A percentile compares a stretch with the other conserved stretches of the same genome.
These are phyloP conservation scores for Coronaproctus castanopsis DNA, from an alignment of 2,888 invertebrate genomes.

Conservation along the genomic window DNA sequence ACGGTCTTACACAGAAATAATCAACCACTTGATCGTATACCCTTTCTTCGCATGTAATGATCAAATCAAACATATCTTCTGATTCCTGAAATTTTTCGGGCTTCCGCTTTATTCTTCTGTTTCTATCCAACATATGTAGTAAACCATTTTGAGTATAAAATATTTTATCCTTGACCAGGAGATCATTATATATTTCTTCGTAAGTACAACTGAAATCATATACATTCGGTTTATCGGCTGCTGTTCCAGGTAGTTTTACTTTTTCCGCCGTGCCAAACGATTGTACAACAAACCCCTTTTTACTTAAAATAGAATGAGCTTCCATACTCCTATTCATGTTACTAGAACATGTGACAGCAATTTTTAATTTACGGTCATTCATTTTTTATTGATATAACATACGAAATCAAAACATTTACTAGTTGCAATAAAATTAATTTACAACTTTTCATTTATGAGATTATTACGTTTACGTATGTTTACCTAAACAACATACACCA, in stretches of 20 bases:
- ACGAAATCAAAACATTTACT: too few species aligned
- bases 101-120: constrained; percentile 75
- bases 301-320: constrained; percentile 87
- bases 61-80: constrained; percentile 77
- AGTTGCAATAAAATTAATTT: too few species aligned
- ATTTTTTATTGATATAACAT: too few species aligned
- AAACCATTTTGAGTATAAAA: constrained; percentile 96
- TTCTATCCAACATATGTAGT: constrained; percentile 92
- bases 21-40: constrained; percentile 97
- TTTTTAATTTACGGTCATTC: constrained; percentile 32
- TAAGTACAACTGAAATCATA: constrained; percentile 93
- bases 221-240: constrained; percentile 83
- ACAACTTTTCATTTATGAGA: too few species aligned
- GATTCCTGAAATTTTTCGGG: constrained; percentile 89
- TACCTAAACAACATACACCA: too few species aligned
- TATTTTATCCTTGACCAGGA: constrained; percentile 70
- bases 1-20: constrained; percentile 33
- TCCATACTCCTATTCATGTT: constrained; percentile 99
- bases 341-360: constrained; percentile 95
- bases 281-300: constrained; percentile 87
- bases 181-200: constrained; percentile 86
- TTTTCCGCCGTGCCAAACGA: constrained; percentile 87
- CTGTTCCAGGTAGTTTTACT: constrained; percentile 89
- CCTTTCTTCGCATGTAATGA: constrained; percentile 92
- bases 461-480: too few species aligned